Conservation (phyloP, 2,113 vertebrate species). For the Macquaria australasica region DNA sequence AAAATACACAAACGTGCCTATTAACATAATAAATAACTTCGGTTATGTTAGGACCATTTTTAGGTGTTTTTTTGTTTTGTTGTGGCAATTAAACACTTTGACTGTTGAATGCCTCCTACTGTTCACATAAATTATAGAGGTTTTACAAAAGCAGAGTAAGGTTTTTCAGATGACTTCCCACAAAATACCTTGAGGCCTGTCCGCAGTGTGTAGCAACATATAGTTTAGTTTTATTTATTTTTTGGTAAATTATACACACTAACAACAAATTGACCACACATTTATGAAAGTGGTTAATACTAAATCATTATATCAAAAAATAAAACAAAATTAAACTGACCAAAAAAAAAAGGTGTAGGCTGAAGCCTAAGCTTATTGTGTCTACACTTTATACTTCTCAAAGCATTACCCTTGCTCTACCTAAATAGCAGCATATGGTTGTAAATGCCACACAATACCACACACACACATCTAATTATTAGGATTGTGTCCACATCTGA, state of each 20-base stretch:
- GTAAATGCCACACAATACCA: background rate
- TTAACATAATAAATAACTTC: background rate
- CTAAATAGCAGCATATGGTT: background rate
- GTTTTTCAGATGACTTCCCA: constrained; percentile 7
- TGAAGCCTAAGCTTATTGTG: no score
- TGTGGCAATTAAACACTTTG: background rate
- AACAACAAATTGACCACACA: no score
- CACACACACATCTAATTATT: constrained; percentile 1
- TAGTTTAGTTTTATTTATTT: no score
- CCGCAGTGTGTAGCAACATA: background rate
- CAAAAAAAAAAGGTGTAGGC: no score
- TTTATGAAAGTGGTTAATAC: no score
- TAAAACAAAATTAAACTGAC: no score
- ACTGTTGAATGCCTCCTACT: background rate
- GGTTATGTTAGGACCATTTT: background rate
- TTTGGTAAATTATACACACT: no score
- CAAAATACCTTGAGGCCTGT: background rate
- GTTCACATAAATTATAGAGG: background rate
- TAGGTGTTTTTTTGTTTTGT: background rate
- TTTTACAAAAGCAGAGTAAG: background rate
- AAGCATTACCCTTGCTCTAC: no score
- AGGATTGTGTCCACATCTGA: background rate
- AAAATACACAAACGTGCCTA: background rate
- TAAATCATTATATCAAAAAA: no score
- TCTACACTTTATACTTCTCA: no score